Percentiles rank a stretch among this genome's conserved stretches.
Conservation (phyloP, 2,113 vertebrate genomes). For the Loxodonta africana region DNA sequence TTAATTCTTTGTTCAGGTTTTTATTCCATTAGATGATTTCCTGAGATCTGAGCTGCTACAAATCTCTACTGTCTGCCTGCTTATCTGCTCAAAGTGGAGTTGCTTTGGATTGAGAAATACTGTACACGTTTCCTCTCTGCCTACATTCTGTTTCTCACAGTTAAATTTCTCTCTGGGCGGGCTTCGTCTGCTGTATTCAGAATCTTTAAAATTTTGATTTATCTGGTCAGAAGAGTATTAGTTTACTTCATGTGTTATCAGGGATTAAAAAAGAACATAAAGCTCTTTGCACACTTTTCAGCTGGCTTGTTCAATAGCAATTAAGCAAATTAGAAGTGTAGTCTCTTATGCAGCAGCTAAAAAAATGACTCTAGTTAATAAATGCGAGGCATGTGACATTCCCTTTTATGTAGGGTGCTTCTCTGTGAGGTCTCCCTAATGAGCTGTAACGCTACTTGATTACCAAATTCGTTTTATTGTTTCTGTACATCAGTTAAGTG, state of each 20-base stretch:
- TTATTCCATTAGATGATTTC: constrained; percentile 89
- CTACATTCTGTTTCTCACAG: constrained; percentile 51
- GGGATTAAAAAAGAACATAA: constrained; percentile 7
- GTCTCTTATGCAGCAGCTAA: constrained; percentile 62
- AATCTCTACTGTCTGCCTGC: constrained; percentile 26
- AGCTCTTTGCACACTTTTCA: constrained; percentile 64
- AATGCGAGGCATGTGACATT: constrained; percentile 48
- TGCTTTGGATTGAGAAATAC: constrained; percentile 56
- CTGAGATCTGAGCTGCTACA: constrained; percentile 79
- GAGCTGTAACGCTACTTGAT: constrained; percentile 68
- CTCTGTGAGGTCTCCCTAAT: constrained; percentile 65
- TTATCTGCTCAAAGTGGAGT: constrained; percentile 70
- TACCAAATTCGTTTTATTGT: constrained; percentile 74
- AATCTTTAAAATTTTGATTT: constrained; percentile 66
- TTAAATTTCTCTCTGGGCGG: constrained; percentile 62
- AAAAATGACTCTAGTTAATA: constrained; percentile 73
- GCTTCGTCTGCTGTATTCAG: constrained; percentile 73
- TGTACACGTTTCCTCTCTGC: neutral
- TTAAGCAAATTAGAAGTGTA: constrained; percentile 78
- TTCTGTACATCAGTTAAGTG: constrained; percentile 77
- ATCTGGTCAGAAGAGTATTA: constrained; percentile 51
- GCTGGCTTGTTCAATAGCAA: constrained; percentile 70
- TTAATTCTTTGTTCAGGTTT: constrained; percentile 90
- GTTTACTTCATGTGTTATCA: constrained; percentile 71
- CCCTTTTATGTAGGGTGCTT: neutral